These are phyloP conservation scores for Hypanus sabinus DNA, from an alignment of 2,113 vertebrate genomes.

Conservation along the genomic window DNA sequence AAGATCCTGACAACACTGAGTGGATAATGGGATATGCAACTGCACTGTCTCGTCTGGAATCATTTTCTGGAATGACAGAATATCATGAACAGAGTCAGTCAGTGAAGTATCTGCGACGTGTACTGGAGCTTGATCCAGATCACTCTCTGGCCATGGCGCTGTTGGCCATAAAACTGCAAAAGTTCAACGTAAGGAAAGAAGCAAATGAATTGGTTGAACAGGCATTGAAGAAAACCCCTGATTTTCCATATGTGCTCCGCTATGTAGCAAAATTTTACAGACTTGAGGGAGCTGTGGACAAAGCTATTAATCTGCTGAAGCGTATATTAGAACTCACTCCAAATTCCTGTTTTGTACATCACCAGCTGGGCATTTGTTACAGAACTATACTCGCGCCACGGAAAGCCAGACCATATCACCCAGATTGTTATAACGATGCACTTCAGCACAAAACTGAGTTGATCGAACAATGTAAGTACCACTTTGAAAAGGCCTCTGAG, in stretches of 20 bases:
- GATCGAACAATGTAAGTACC: neutral
- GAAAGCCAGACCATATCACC: neutral
- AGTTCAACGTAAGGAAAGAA: slow-evolving; percentile 40
- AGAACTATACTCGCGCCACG: neutral
- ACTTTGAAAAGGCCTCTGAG: neutral
- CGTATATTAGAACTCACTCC: slow-evolving; percentile 52
- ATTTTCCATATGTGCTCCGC: neutral
- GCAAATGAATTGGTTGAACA: slow-evolving; percentile 48
- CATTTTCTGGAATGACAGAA: neutral
- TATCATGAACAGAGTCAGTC: slow-evolving; percentile 33
- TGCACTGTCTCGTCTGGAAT: neutral
- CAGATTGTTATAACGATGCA: neutral
- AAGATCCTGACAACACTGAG: slow-evolving; percentile 54
- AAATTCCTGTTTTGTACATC: slow-evolving; percentile 53
- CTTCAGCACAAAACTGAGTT: neutral
- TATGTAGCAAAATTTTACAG: slow-evolving; percentile 39
- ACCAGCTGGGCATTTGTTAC: neutral
- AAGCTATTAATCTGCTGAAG: slow-evolving; percentile 50
- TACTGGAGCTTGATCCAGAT: slow-evolving; percentile 52
- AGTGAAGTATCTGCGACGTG: slow-evolving; percentile 50
- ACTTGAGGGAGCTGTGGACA: slow-evolving; percentile 43
- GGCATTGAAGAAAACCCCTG: neutral
- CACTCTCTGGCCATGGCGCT: slow-evolving; percentile 40
- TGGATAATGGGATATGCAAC: slow-evolving; percentile 43
- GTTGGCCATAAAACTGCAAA: slow-evolving; percentile 47